A percentile compares a stretch with the other conserved stretches of the same genome.
phyloP scores from a whole-genome alignment of 2,113 vertebrate species.

The Trinectes maculatus region DNA sequence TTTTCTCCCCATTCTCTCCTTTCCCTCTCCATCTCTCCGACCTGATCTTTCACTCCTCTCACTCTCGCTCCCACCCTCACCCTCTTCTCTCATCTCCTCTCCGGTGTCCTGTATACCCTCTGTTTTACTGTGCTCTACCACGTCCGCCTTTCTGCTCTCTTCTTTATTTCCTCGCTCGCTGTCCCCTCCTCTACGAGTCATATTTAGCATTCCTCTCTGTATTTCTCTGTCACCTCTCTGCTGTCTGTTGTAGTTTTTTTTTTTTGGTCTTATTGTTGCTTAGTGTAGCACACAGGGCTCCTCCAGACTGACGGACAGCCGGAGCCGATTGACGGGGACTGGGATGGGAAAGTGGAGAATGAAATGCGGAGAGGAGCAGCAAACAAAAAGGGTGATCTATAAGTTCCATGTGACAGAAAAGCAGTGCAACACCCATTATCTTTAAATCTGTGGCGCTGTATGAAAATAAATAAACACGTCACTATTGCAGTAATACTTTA shows the following conservation, averaged over 20 bases:
- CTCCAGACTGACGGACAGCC: slow-evolving; percentile 79
- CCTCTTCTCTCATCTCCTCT: slow-evolving; percentile 68
- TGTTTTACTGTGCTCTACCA: slow-evolving; percentile 72
- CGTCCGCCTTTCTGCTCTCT: slow-evolving; percentile 36
- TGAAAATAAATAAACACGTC: slow-evolving; percentile 10
- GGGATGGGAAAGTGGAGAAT: slow-evolving; percentile 85
- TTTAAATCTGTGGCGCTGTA: slow-evolving; percentile 87
- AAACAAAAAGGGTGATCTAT: slow-evolving; percentile 94
- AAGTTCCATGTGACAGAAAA: slow-evolving; percentile 97
- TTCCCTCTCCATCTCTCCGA: slow-evolving; percentile 66
- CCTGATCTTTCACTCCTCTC: slow-evolving; percentile 58
- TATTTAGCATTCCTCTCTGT: slow-evolving; percentile 10
- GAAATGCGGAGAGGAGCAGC: slow-evolving; percentile 85
- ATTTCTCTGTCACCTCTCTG: slow-evolving; percentile 37
- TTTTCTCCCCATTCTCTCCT: slow-evolving; percentile 49
- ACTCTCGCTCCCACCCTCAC: slow-evolving; percentile 49
- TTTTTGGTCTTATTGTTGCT: slow-evolving; percentile 34
- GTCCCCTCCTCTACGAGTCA: slow-evolving; percentile 14
- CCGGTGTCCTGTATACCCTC: slow-evolving; percentile 47
- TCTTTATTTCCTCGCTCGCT: slow-evolving; percentile 26
- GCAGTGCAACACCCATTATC: slow-evolving; percentile 91
- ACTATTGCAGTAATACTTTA: slow-evolving; percentile 12
- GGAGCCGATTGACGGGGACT: slow-evolving; percentile 88
- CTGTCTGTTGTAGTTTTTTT: slow-evolving; percentile 27
- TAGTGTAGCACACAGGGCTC: slow-evolving; percentile 54